Evolutionary conservation across 2,113 vertebrate genomes (phyloP).

Genomic region (Ictidomys tridecemlineatus): DNA sequence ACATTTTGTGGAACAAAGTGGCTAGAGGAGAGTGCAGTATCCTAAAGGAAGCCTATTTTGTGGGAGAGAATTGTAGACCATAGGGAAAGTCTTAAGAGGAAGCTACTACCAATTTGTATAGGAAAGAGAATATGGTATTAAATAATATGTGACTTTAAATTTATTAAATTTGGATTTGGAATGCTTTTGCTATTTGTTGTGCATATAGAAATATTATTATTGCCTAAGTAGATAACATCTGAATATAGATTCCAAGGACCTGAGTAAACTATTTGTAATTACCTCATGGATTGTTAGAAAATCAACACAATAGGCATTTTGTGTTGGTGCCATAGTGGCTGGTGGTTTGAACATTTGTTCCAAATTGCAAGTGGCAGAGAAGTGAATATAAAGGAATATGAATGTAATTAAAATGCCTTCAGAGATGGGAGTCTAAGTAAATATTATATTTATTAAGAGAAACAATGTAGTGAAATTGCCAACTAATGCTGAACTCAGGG

Average conservation of each 20-base stretch:
- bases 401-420: background rate
- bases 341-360: conserved; percentile 45
- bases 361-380: background rate
- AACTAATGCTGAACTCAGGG: background rate
- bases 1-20: background rate
- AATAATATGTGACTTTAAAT: background rate
- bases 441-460: background rate
- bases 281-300: background rate
- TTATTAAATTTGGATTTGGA: conserved; percentile 36
- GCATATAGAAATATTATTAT: background rate
- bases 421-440: background rate
- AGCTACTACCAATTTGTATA: background rate
- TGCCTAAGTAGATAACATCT: background rate
- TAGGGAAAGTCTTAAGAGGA: background rate
- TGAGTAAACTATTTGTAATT: background rate
- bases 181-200: background rate
- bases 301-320: background rate
- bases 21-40: background rate
- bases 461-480: background rate
- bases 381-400: background rate
- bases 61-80: conserved; percentile 5
- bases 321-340: background rate
- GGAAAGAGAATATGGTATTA: background rate
- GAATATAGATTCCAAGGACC: background rate
- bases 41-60: background rate